Evolutionary conservation across 2,888 invertebrate genomes (phyloP).

Genomic region (Oligia fasciuncula): DNA sequence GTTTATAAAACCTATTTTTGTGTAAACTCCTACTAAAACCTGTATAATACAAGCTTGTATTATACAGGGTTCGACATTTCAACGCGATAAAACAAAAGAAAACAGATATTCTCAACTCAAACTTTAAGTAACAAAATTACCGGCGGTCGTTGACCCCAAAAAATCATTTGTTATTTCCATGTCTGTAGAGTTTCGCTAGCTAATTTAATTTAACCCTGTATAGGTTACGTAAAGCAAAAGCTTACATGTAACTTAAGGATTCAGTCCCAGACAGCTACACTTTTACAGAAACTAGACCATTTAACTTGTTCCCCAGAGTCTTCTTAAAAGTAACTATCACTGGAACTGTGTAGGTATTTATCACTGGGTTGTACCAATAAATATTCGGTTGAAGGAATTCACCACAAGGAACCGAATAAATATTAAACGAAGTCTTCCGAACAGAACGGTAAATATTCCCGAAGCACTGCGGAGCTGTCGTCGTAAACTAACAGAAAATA

Average conservation of each 20-base stretch:
- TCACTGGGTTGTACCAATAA: conserved; percentile 8
- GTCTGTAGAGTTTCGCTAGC: too few relatives aligned
- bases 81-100: too few relatives aligned
- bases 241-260: background rate
- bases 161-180: too few relatives aligned
- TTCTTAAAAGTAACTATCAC: conserved; percentile 10
- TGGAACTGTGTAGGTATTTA: background rate
- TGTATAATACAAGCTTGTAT: too few relatives aligned
- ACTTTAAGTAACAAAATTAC: too few relatives aligned
- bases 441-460: conserved; percentile 27
- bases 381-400: background rate
- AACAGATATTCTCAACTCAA: too few relatives aligned
- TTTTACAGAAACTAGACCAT: conserved; percentile 1
- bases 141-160: too few relatives aligned
- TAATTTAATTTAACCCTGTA: too few relatives aligned
- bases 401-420: conserved; percentile 23
- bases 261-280: background rate
- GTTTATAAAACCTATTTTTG: too few relatives aligned
- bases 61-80: too few relatives aligned
- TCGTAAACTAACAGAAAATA: conserved; percentile 37
- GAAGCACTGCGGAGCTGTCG: conserved; percentile 28
- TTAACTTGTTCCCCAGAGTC: background rate
- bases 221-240: background rate
- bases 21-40: too few relatives aligned
- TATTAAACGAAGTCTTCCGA: conserved; percentile 29